These are phyloP conservation scores for Nymphicus hollandicus DNA, from an alignment of 2,113 vertebrate genomes.

Conservation along the genomic window DNA sequence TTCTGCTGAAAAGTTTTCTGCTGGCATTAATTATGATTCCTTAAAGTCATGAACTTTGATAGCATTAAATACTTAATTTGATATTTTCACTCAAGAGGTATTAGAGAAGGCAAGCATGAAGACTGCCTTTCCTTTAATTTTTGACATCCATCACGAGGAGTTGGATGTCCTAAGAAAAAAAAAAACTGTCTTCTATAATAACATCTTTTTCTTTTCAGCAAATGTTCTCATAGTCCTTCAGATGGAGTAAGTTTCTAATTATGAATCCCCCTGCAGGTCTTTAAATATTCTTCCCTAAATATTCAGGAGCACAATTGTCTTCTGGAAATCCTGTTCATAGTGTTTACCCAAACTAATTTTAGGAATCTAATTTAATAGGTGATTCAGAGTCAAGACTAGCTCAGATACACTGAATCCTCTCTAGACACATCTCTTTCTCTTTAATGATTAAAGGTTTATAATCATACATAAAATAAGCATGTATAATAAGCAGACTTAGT, in stretches of 20 bases:
- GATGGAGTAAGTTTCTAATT: not conserved
- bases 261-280: not conserved
- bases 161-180: not conserved
- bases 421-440: not conserved
- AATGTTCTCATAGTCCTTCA: not conserved
- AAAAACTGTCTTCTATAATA: not conserved
- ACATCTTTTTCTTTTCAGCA: not conserved
- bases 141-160: not conserved
- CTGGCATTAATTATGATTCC: conserved; percentile 38
- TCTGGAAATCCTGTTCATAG: not conserved
- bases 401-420: not conserved
- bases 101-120: not conserved
- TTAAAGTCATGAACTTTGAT: not conserved
- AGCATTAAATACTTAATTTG: not conserved
- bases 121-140: not conserved
- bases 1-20: not conserved
- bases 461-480: not conserved
- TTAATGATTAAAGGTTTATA: not conserved
- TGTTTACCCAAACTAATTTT: not conserved
- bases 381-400: not conserved
- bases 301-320: not conserved
- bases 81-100: not conserved
- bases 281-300: not conserved
- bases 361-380: not conserved
- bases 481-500: not conserved